Conservation (phyloP, 2,888 invertebrate species). For the Branchellion lobata region DNA sequence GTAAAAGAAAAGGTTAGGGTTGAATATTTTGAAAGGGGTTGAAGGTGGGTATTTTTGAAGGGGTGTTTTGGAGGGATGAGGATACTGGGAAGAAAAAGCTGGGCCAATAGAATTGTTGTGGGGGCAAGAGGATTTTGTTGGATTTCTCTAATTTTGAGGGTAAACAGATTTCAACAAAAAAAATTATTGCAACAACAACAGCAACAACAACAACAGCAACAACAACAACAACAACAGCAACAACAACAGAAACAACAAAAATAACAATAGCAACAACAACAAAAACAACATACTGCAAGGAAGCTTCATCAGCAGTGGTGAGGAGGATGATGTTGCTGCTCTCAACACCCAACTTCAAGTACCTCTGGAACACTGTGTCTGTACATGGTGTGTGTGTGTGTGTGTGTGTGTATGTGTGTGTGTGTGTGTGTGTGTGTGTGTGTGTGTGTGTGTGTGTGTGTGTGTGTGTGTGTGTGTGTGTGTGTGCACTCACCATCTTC, state of each 20-base stretch:
- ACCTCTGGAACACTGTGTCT: slow-evolving; percentile 57
- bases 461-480: not conserved
- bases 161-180: no score
- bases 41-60: no score
- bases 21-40: no score
- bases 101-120: no score
- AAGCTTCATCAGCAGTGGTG: slow-evolving; percentile 58
- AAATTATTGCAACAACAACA: not conserved
- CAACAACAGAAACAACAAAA: not conserved
- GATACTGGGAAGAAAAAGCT: no score
- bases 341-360: slow-evolving; percentile 55
- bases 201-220: not conserved
- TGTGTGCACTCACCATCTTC: slow-evolving; percentile 33
- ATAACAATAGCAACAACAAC: not conserved
- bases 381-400: slow-evolving; percentile 38
- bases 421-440: not conserved
- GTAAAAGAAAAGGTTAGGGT: no score
- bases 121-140: no score
- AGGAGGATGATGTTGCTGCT: slow-evolving; percentile 55
- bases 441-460: not conserved
- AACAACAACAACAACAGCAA: not conserved
- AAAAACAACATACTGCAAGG: slow-evolving; percentile 34
- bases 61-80: no score
- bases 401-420: slow-evolving; percentile 48
- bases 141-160: no score